A percentile compares a stretch with the other conserved stretches of the same genome.
Conservation (phyloP, 1,140 invertebrate species). For the Drosophila bipectinata region DNA sequence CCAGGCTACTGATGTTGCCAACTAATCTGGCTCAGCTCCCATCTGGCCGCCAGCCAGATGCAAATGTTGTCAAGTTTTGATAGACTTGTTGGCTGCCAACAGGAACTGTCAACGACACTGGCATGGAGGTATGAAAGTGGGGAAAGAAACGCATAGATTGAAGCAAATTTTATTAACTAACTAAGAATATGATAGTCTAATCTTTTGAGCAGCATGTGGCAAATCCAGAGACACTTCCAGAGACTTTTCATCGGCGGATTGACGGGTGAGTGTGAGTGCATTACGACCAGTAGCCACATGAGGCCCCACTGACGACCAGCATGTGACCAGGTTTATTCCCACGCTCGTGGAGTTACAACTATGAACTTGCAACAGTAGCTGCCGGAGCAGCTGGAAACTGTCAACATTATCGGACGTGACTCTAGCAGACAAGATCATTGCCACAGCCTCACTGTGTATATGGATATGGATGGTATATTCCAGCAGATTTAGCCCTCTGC, state of each 20-base stretch:
- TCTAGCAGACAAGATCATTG: conserved; percentile 73
- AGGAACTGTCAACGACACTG: conserved; percentile 62
- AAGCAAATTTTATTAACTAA: too few species aligned
- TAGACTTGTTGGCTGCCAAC: conserved; percentile 77
- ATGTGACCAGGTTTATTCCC: conserved; percentile 33
- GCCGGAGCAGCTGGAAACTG: conserved; percentile 62
- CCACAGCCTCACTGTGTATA: conserved; percentile 32
- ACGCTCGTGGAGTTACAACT: conserved; percentile 23
- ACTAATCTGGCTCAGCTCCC: conserved; percentile 29
- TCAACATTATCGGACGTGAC: conserved; percentile 75
- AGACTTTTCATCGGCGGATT: neutral
- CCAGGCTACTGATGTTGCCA: conserved; percentile 4
- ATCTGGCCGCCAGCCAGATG: conserved; percentile 25
- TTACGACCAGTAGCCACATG: conserved; percentile 13
- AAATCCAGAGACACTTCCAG: neutral
- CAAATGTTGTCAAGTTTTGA: conserved; percentile 72
- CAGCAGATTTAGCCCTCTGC: conserved; percentile 10
- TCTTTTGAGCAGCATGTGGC: neutral
- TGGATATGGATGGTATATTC: neutral
- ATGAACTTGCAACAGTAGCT: conserved; percentile 59
- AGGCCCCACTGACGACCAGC: conserved; percentile 6
- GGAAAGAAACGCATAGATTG: too few species aligned
- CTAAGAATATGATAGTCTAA: neutral
- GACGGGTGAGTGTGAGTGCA: conserved; percentile 26
- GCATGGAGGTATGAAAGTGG: conserved; percentile 4